Percentiles rank a stretch among this genome's conserved stretches.
These are phyloP conservation scores for Trachymyrmex cornetzi DNA, from an alignment of 1,140 invertebrate species.

Conservation along the genomic window DNA sequence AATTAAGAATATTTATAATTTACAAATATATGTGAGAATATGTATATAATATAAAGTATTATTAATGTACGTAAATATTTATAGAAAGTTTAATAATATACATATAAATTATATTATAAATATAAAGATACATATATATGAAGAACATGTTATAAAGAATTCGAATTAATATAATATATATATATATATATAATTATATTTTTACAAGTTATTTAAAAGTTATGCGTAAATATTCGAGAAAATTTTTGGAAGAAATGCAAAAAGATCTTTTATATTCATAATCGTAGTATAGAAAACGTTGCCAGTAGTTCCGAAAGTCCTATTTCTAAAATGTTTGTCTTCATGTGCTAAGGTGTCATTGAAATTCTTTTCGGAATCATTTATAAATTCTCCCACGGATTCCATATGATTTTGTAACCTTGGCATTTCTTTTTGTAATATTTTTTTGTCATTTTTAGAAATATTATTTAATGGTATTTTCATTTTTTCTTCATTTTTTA, in stretches of 20 bases:
- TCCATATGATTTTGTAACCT: slow-evolving; percentile 76
- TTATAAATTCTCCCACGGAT: slow-evolving; percentile 75
- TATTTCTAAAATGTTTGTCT: slow-evolving; percentile 15
- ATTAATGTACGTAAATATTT: too few relatives aligned
- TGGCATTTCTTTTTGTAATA: slow-evolving; percentile 75
- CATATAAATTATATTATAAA: slow-evolving; percentile 3
- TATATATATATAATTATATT: slow-evolving; percentile 14
- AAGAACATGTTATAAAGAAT: neutral
- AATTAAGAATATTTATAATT: neutral
- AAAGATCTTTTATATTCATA: slow-evolving; percentile 78
- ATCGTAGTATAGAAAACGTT: slow-evolving; percentile 70
- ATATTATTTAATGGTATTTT: slow-evolving; percentile 26
- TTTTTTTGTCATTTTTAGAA: slow-evolving; percentile 40
- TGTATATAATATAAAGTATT: too few relatives aligned
- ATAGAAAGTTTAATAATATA: neutral
- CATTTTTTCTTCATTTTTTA: neutral
- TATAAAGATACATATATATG: neutral
- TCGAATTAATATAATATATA: neutral
- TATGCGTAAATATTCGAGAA: slow-evolving; percentile 62
- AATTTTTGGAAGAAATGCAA: slow-evolving; percentile 73
- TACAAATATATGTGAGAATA: neutral
- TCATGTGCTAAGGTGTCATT: slow-evolving; percentile 51
- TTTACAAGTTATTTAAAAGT: slow-evolving; percentile 23
- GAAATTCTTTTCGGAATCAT: slow-evolving; percentile 74
- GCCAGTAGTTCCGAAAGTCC: neutral